These are phyloP conservation scores for Lerista edwardsae DNA, from an alignment of 2,797 vertebrate genomes.

Conservation along the genomic window DNA sequence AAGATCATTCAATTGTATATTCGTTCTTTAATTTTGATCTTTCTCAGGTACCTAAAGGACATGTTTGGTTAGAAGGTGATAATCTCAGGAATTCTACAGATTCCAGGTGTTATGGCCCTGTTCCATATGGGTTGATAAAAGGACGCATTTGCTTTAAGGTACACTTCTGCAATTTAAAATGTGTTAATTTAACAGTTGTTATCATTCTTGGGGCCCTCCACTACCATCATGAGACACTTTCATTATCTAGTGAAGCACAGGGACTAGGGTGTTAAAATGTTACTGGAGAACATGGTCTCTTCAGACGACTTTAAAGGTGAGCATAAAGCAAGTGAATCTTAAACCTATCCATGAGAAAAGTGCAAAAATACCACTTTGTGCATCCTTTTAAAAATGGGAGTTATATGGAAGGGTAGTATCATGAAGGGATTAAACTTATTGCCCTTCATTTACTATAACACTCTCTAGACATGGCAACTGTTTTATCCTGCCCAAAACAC, in stretches of 20 bases:
- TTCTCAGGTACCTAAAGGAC: constrained; percentile 92
- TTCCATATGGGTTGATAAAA: constrained; percentile 94
- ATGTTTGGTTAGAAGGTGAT: constrained; percentile 98
- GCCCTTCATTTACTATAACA: neutral
- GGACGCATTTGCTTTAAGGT: constrained; percentile 97
- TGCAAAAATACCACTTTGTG: neutral
- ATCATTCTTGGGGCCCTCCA: neutral
- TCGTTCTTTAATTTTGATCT: constrained; percentile 48
- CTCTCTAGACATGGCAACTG: too few relatives aligned
- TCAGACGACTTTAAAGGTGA: neutral
- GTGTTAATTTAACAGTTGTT: neutral
- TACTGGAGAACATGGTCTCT: constrained; percentile 18
- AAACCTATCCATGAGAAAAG: neutral
- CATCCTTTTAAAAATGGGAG: neutral
- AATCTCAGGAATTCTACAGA: constrained; percentile 96
- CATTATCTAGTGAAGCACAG: constrained; percentile 30
- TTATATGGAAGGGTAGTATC: neutral
- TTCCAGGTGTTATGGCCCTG: constrained; percentile 92
- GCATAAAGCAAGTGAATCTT: constrained; percentile 22
- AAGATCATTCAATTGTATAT: neutral
- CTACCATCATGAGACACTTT: constrained; percentile 11
- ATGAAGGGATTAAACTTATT: neutral
- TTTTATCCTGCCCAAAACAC: neutral
- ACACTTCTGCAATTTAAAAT: constrained; percentile 54
- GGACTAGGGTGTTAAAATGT: constrained; percentile 23